Base-by-base conservation (phyloP, 1,140 invertebrate genomes). In the Leptinotarsa lineolata region DNA sequence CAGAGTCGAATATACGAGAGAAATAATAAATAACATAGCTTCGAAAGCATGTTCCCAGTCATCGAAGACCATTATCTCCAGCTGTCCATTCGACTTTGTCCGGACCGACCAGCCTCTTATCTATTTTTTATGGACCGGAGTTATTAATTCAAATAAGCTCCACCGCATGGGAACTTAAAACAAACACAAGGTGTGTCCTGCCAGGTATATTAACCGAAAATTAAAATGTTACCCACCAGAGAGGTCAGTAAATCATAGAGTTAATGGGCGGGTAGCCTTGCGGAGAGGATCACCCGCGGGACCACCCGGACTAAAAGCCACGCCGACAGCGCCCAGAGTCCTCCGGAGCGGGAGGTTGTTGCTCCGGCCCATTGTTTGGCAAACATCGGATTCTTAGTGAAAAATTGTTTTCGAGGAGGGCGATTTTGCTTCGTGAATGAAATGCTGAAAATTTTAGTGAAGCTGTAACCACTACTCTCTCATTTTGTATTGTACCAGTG, bases 241-340 rank as follows among this genome's bases (percentile, higher is more conserved):
- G 75, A 73, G 75, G 75, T 70, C 72, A 73, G 75, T 76, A 76
- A 76, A 76, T 76, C 75, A 76, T 76, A 76, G 72, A 73, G 75
- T 67, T 73, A 76, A 76, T 73, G 68, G 75, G 75, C 72, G 72
- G 75, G 75, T 71, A 71, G 58, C 13, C 13, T 13, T 68, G 21
- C 71, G 68, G 71, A 70, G 68, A n/a, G 70, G 65, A 60, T 54
- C 66, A 70, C 58, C 74, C 59, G 46, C 39, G 12, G 39, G 74
- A 76, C 74, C 74, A 76, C 74, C 74, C 74, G 61, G 74, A n/a
- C 69, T 44, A 68, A 65, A 72, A 63, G 30, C 54, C n/a, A 59
- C 58, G 64, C 70, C 70, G 70, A 71, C 69, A 75, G 70, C 64
- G 61, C 74, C 74, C 73, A 30, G 54, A 69, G 48, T 54, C 15